Conservation (phyloP, 2,113 vertebrate genomes). For the Anoplopoma fimbria region DNA sequence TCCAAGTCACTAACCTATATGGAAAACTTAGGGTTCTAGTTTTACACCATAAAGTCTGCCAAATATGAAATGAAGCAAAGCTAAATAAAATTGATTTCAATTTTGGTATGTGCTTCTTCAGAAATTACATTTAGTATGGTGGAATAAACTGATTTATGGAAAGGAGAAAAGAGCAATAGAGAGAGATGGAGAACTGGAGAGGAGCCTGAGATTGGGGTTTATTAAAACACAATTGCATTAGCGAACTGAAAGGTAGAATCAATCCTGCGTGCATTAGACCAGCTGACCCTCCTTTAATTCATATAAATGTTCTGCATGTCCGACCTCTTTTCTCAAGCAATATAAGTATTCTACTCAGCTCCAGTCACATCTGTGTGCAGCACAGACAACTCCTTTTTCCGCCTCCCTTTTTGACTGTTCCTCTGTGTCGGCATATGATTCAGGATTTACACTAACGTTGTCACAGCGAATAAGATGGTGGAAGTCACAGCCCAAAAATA, state of each 20-base stretch:
- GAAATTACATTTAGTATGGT: slow-evolving; percentile 14
- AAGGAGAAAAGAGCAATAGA: neutral
- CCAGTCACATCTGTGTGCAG: slow-evolving; percentile 27
- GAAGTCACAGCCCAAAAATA: slow-evolving; percentile 54
- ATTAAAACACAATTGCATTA: slow-evolving; percentile 76
- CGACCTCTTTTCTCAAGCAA: slow-evolving; percentile 47
- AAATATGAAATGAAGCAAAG: slow-evolving; percentile 29
- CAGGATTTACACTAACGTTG: slow-evolving; percentile 47
- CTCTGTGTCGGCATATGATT: slow-evolving; percentile 35
- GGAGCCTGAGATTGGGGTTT: slow-evolving; percentile 53
- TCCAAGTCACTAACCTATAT: neutral
- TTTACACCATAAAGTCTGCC: slow-evolving; percentile 6
- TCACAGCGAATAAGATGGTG: slow-evolving; percentile 40
- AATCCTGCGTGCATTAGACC: slow-evolving; percentile 55
- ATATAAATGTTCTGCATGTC: slow-evolving; percentile 62
- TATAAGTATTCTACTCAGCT: slow-evolving; percentile 40
- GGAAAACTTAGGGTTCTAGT: neutral
- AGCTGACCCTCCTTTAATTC: slow-evolving; percentile 61
- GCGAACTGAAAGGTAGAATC: slow-evolving; percentile 61
- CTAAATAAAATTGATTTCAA: slow-evolving; percentile 22
- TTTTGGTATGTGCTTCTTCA: slow-evolving; percentile 16
- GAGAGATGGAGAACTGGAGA: slow-evolving; percentile 14
- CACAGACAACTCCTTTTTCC: slow-evolving; percentile 1
- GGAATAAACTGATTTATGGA: slow-evolving; percentile 26
- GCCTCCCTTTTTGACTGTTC: slow-evolving; percentile 16